phyloP scores from a whole-genome alignment of 2,113 vertebrate genomes.

The Otolemur garnettii region DNA sequence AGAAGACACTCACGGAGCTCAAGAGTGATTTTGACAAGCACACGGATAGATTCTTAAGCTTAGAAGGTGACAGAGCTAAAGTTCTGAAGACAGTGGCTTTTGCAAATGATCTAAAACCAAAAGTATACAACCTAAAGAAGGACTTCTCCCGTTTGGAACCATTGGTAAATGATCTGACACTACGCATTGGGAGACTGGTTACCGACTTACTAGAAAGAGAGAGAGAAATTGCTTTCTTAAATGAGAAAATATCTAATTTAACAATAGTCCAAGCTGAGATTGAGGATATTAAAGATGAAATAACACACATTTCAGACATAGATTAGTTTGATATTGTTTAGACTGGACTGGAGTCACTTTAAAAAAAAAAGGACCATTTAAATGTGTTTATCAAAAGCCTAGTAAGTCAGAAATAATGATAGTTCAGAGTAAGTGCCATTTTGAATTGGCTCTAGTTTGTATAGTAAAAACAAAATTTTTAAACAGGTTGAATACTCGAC shows the following conservation, averaged over 20 bases:
- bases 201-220: slow-evolving; percentile 90
- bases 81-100: slow-evolving; percentile 92
- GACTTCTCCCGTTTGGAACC: slow-evolving; percentile 92
- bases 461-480: slow-evolving; percentile 51
- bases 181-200: slow-evolving; percentile 93
- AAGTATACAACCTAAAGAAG: slow-evolving; percentile 91
- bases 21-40: slow-evolving; percentile 85
- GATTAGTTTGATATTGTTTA: slow-evolving; percentile 73
- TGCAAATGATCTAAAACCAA: slow-evolving; percentile 95
- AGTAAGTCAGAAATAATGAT: slow-evolving; percentile 46
- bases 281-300: slow-evolving; percentile 86
- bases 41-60: slow-evolving; percentile 87
- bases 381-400: background rate
- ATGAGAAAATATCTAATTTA: slow-evolving; percentile 91
- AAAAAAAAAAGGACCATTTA: background rate
- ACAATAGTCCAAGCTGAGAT: slow-evolving; percentile 87
- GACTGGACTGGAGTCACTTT: background rate
- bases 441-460: slow-evolving; percentile 56
- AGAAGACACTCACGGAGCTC: slow-evolving; percentile 89
- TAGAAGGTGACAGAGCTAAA: slow-evolving; percentile 94
- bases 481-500: slow-evolving; percentile 8
- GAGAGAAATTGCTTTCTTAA: slow-evolving; percentile 90
- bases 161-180: slow-evolving; percentile 91
- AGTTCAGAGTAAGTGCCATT: slow-evolving; percentile 60
- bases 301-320: slow-evolving; percentile 86